A percentile compares a stretch with the other conserved stretches of the same genome.
Evolutionary conservation across 64 coral and sea anemone genomes (phyloP).

Genomic region (Exaiptasia diaphana): DNA sequence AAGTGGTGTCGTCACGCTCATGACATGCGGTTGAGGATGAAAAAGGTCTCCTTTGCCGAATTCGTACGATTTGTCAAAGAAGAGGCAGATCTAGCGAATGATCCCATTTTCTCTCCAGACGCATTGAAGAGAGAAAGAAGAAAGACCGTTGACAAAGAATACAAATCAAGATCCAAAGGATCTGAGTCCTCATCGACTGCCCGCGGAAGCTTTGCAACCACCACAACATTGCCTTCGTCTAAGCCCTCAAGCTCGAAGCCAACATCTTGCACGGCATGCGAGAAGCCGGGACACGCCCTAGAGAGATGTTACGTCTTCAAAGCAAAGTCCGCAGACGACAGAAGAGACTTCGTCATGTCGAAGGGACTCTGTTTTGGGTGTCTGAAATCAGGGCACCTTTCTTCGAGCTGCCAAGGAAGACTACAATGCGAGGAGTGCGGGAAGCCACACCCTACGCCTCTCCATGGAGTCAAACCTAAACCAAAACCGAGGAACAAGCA

Average conservation of each 20-base stretch:
- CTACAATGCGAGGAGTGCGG: slow-evolving; percentile 20
- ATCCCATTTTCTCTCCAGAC: slow-evolving; percentile 59
- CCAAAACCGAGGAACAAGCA: background rate
- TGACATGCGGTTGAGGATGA: background rate
- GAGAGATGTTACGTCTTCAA: background rate
- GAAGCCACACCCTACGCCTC: slow-evolving; percentile 23
- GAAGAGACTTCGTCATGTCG: background rate
- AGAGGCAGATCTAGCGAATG: slow-evolving; percentile 63
- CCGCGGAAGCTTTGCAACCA: background rate
- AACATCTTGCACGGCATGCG: background rate
- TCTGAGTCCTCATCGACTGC: background rate
- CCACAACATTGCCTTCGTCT: background rate
- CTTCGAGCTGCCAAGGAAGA: background rate
- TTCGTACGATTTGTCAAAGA: slow-evolving; percentile 35
- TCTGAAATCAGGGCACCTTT: slow-evolving; percentile 23
- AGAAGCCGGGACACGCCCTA: background rate
- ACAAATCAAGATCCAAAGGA: background rate
- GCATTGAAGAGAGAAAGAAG: background rate
- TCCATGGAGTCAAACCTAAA: slow-evolving; percentile 11
- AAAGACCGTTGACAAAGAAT: background rate
- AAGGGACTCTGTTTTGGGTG: slow-evolving; percentile 44
- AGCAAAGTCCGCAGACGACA: background rate
- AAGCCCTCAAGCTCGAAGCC: background rate
- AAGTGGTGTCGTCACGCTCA: slow-evolving; percentile 49
- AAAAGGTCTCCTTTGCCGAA: slow-evolving; percentile 14